These are phyloP conservation scores for Caenorhabditis sinica DNA, from an alignment of 2,888 invertebrate species.

Conservation along the genomic window DNA sequence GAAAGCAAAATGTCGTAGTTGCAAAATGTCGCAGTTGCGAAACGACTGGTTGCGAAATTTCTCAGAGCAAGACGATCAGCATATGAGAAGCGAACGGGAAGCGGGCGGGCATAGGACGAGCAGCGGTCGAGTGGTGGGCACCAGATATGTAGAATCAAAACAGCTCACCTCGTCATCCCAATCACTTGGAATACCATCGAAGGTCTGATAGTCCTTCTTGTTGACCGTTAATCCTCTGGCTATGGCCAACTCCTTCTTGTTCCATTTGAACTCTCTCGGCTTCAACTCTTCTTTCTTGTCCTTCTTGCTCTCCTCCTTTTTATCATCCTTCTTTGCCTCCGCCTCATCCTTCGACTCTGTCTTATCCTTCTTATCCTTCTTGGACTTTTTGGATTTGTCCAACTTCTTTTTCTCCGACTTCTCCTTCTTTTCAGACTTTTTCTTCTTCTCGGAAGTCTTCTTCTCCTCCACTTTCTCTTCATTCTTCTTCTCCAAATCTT, in stretches of 20 bases:
- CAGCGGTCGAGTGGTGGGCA: too few species aligned
- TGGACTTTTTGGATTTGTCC: not conserved
- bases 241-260: not conserved
- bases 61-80: too few species aligned
- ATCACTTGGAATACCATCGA: not conserved
- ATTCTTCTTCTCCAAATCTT: not conserved
- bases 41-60: too few species aligned
- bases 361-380: not conserved
- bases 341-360: not conserved
- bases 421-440: not conserved
- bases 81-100: too few species aligned
- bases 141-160: too few species aligned
- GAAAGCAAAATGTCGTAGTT: too few species aligned
- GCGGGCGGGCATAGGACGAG: too few species aligned
- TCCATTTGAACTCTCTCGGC: not conserved
- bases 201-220: not conserved
- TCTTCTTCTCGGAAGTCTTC: not conserved
- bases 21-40: too few species aligned
- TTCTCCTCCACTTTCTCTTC: not conserved
- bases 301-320: not conserved
- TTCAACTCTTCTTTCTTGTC: not conserved
- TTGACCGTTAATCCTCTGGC: not conserved
- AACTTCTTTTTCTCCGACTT: not conserved
- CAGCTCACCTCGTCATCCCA: not conserved
- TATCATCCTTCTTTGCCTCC: not conserved